Percentiles rank a stretch among this genome's conserved stretches.
Conservation (phyloP, 2,888 invertebrate genomes). For the Drosophila villosipedis region DNA sequence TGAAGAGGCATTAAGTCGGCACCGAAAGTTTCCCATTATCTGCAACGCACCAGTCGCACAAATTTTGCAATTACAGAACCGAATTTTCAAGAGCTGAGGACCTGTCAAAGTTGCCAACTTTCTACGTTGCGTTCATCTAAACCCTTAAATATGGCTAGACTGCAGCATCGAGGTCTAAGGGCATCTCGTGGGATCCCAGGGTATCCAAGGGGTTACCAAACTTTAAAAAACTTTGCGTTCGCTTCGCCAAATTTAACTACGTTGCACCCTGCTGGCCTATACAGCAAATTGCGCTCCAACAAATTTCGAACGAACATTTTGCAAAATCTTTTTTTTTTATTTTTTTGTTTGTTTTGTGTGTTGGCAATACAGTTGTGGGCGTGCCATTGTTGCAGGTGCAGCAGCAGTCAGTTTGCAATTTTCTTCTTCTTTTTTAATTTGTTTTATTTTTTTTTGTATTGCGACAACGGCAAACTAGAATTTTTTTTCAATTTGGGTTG, state of each 20-base stretch:
- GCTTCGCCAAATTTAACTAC: constrained; percentile 45
- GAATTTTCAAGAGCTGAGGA: constrained; percentile 34
- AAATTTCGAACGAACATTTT: constrained; percentile 75
- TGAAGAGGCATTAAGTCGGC: constrained; percentile 66
- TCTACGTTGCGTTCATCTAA: constrained; percentile 45
- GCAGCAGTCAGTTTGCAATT: constrained; percentile 34
- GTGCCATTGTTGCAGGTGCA: constrained; percentile 72
- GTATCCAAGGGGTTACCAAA: constrained; percentile 5
- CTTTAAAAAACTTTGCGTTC: constrained; percentile 37
- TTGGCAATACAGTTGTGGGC: constrained; percentile 30
- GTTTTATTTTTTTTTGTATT: constrained; percentile 1
- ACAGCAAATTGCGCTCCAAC: constrained; percentile 57
- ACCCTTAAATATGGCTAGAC: constrained; percentile 63
- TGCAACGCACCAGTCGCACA: constrained; percentile 72
- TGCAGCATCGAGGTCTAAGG: not conserved
- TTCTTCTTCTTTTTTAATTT: constrained; percentile 8
- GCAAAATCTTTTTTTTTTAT: constrained; percentile 37
- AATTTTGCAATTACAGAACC: constrained; percentile 76
- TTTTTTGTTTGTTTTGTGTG: not conserved
- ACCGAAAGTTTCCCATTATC: constrained; percentile 72
- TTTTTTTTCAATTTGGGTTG: constrained; percentile 40
- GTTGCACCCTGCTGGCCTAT: constrained; percentile 18
- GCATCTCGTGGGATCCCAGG: not conserved
- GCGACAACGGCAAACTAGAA: constrained; percentile 25
- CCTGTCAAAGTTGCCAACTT: constrained; percentile 65